A percentile compares a stretch with the other conserved stretches of the same genome.
Evolutionary conservation across 2,797 vertebrate species (phyloP).

Genomic region (Octomys mimax): DNA sequence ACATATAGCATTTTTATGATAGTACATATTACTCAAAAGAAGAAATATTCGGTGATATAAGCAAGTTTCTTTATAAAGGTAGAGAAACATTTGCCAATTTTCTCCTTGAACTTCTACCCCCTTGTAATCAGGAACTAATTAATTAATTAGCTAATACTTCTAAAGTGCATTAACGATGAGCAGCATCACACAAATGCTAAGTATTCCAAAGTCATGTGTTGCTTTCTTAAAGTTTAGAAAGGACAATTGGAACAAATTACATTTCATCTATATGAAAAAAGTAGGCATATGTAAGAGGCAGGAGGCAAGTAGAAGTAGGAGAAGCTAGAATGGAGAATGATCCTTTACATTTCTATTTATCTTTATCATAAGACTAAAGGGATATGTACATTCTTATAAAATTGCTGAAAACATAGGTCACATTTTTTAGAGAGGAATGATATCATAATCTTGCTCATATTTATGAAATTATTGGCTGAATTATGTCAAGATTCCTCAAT

Average conservation of each 20-base stretch:
- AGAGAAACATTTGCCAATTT: constrained; percentile 70
- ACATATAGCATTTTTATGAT: constrained; percentile 77
- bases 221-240: constrained; percentile 66
- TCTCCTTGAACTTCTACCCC: constrained; percentile 80
- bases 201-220: constrained; percentile 77
- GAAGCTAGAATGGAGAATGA: constrained; percentile 30
- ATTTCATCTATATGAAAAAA: constrained; percentile 62
- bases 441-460: not conserved
- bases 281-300: not conserved
- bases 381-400: not conserved
- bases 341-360: constrained; percentile 44
- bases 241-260: constrained; percentile 75
- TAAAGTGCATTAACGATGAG: constrained; percentile 77
- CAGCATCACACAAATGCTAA: constrained; percentile 68
- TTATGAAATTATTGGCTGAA: not conserved
- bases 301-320: not conserved
- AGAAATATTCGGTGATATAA: constrained; percentile 72
- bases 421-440: not conserved
- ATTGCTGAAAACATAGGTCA: not conserved
- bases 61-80: constrained; percentile 64
- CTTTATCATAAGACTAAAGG: constrained; percentile 13
- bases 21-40: constrained; percentile 66
- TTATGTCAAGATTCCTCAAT: not conserved
- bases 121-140: constrained; percentile 84
- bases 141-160: constrained; percentile 84